A percentile compares a stretch with the other conserved stretches of the same genome.
Evolutionary conservation across 1,140 invertebrate genomes (phyloP).

Genomic region (Aphelinus atriplicis): DNA sequence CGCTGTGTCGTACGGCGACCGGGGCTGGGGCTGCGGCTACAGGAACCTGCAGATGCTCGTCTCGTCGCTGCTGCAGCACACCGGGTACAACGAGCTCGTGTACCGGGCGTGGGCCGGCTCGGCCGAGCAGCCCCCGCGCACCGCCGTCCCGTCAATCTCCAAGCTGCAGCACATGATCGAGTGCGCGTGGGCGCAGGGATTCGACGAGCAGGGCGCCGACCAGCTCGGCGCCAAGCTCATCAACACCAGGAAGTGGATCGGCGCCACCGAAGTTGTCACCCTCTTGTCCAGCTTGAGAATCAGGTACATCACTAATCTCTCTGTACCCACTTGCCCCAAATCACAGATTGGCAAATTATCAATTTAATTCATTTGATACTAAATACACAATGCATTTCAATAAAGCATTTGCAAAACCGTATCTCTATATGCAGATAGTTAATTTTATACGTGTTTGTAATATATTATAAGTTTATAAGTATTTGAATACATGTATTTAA

Average conservation of each 20-base stretch:
- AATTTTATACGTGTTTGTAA: too few species aligned
- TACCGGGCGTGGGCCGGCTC: slow-evolving; percentile 67
- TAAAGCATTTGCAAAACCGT: too few species aligned
- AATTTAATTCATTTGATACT: too few species aligned
- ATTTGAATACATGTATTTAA: too few species aligned
- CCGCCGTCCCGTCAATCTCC: slow-evolving; percentile 84
- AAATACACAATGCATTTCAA: too few species aligned
- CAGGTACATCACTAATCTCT: slow-evolving; percentile 62
- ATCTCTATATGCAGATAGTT: too few species aligned
- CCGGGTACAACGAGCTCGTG: slow-evolving; percentile 76
- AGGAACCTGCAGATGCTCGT: slow-evolving; percentile 92
- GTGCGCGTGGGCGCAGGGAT: slow-evolving; percentile 86
- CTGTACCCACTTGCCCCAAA: too few species aligned
- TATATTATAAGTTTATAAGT: too few species aligned
- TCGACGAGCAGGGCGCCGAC: slow-evolving; percentile 86
- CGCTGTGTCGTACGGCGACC: slow-evolving; percentile 86
- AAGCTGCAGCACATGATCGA: slow-evolving; percentile 86
- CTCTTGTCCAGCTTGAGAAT: slow-evolving; percentile 82
- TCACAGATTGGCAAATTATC: too few species aligned
- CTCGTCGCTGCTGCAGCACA: slow-evolving; percentile 80
- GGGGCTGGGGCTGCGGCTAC: slow-evolving; percentile 91
- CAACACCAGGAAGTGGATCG: slow-evolving; percentile 93
- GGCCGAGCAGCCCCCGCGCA: slow-evolving; percentile 66
- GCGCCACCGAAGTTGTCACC: slow-evolving; percentile 86
- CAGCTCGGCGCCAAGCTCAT: slow-evolving; percentile 83